Evolutionary conservation across 2,113 vertebrate genomes (phyloP).

Genomic region (Alethe diademata): DNA sequence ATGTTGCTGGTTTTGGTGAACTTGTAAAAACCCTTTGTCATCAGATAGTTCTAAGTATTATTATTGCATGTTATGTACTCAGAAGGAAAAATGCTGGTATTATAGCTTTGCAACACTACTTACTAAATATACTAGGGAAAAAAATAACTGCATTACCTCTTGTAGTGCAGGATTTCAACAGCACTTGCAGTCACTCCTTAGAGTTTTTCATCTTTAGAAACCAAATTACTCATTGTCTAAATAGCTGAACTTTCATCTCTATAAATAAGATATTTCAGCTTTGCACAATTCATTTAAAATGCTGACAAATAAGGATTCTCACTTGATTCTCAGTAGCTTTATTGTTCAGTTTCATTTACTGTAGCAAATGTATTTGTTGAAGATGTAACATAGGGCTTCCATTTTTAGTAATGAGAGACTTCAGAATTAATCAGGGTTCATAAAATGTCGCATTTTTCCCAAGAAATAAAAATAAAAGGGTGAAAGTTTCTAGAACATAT

Average conservation of each 20-base stretch:
- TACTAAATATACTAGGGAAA: conserved; percentile 58
- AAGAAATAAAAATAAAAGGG: neutral
- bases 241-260: conserved; percentile 72
- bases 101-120: neutral
- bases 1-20: neutral
- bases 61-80: neutral
- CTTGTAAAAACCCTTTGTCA: conserved; percentile 23
- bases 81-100: conserved; percentile 30
- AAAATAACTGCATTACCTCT: conserved; percentile 55
- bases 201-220: conserved; percentile 65
- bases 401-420: conserved; percentile 39
- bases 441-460: neutral
- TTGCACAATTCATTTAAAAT: conserved; percentile 67
- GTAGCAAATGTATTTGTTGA: conserved; percentile 49
- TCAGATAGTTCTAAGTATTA: neutral
- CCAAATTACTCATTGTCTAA: conserved; percentile 73
- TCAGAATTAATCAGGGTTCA: neutral
- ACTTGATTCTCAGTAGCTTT: conserved; percentile 59
- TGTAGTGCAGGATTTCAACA: conserved; percentile 46
- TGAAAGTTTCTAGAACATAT: neutral
- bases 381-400: conserved; percentile 14
- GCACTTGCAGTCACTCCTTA: conserved; percentile 65
- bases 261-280: conserved; percentile 69
- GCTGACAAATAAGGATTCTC: conserved; percentile 58
- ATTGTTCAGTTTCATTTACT: conserved; percentile 58